Base-by-base conservation (phyloP, 2,888 invertebrate genomes). In the Heliconius sara region DNA sequence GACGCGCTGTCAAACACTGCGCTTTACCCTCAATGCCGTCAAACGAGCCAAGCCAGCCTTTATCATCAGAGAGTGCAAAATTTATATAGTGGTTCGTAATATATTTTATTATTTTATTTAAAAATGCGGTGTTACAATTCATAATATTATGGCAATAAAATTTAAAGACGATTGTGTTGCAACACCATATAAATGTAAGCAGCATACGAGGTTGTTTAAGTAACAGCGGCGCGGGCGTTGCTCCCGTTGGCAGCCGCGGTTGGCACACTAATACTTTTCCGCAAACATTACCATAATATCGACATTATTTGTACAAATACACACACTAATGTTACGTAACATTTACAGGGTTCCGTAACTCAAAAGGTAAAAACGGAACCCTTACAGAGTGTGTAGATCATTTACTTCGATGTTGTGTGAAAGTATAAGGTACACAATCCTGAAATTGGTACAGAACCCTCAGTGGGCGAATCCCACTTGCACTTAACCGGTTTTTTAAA, bases 201-300 rank as follows among this genome's bases (percentile, higher is more conserved):
- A 60, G 16, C 60, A 12, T 16, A 25, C 16, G n/a, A 34, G n/a
- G 16, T 30, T 60, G 25, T 73, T 60, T 73, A 60, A 73, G 60
- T 60, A 60, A 73, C 16, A 25, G 72, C n/a, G 2, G 73, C 57
- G 73, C 60, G 22, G 6, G 73, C 57, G 73, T 73, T 73, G 73
- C 39, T 73, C 73, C 34, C 60, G 22, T 73, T 73, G 60, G 73
- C 73, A 73, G 34, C n/a, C n/a, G 72, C 60, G 30, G 34, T 13
- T 73, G 73, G 73, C 73, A 73, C 34, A 12, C 57, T 60, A 3
- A 10, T 12, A 19, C 30, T 13, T 52, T 60, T 60, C n/a, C 34
- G 13, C 73, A 25, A 39, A 30, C 22, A 73, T 73, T 73, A 73
- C 7, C 34, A 72, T 73, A 73, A 60, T 47, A 70, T 70, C 43